Evolutionary conservation across 2,888 invertebrate genomes (phyloP).

Genomic region (Drosophila niveifrons): DNA sequence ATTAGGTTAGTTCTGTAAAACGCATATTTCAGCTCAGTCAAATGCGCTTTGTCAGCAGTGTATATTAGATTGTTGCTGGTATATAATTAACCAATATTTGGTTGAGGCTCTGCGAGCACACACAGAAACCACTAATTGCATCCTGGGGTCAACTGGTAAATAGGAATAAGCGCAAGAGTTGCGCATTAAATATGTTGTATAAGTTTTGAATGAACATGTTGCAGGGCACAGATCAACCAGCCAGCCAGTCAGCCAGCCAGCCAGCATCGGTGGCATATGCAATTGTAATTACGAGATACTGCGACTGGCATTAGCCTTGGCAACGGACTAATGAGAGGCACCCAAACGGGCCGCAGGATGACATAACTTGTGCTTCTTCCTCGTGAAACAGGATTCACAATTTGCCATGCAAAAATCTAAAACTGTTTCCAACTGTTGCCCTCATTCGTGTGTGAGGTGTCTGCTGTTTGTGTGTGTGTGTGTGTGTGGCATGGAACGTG

Average conservation of each 20-base stretch:
- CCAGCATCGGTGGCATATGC: constrained; percentile 22
- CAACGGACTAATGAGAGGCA: constrained; percentile 51
- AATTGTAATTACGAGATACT: constrained; percentile 41
- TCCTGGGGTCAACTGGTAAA: constrained; percentile 8
- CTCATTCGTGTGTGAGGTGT: neutral
- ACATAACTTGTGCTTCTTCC: constrained; percentile 9
- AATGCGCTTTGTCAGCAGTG: neutral
- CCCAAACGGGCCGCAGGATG: constrained; percentile 12
- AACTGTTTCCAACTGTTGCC: constrained; percentile 27
- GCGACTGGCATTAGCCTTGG: constrained; percentile 25
- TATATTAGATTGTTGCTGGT: constrained; percentile 5
- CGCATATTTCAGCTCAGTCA: neutral
- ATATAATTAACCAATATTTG: constrained; percentile 23
- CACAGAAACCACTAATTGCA: constrained; percentile 42
- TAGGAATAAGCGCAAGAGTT: constrained; percentile 34
- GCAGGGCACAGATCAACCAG: constrained; percentile 7
- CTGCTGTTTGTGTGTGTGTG: constrained; percentile 8
- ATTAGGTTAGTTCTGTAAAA: neutral
- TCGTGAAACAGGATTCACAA: constrained; percentile 28
- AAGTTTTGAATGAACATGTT: constrained; percentile 53
- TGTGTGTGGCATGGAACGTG: constrained; percentile 13
- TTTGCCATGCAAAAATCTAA: constrained; percentile 41
- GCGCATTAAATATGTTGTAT: constrained; percentile 48
- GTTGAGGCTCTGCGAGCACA: neutral
- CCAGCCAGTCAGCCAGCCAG: too few relatives aligned